Percentiles rank a stretch among this genome's conserved stretches.
Evolutionary conservation across 2,888 invertebrate species (phyloP).

Genomic region (Machimus rusticus): DNA sequence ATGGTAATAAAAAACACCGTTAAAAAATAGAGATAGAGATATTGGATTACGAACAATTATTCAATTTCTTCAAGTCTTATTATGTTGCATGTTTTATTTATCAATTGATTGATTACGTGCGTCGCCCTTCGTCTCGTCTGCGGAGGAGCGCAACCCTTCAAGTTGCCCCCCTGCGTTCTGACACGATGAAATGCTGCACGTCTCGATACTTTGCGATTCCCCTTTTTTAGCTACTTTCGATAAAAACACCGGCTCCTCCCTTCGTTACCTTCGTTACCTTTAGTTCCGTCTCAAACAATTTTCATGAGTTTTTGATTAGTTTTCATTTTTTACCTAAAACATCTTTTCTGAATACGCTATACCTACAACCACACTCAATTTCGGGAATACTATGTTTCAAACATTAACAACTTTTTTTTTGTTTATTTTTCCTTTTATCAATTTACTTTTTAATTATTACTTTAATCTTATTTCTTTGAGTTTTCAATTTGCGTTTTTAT

Average conservation of each 20-base stretch:
- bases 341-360: conserved; percentile 23
- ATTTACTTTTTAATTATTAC: not conserved
- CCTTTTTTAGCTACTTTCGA: not conserved
- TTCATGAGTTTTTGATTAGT: conserved; percentile 14
- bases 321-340: conserved; percentile 20
- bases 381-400: conserved; percentile 30
- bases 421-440: not conserved
- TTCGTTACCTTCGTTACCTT: not conserved
- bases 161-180: not conserved
- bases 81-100: conserved; percentile 41
- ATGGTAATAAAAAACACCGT: conserved; percentile 41
- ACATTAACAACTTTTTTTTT: conserved; percentile 36
- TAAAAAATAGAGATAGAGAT: conserved; percentile 45
- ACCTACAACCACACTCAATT: conserved; percentile 34
- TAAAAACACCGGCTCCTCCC: not conserved
- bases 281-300: not conserved
- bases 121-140: not conserved
- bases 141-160: not conserved
- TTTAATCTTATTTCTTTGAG: conserved; percentile 11
- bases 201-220: not conserved
- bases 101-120: conserved; percentile 28
- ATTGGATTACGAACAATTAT: conserved; percentile 42
- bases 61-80: conserved; percentile 43
- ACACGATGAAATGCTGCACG: not conserved
- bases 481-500: conserved; percentile 15